Evolutionary conservation across 1,140 invertebrate species (phyloP), one percentile per base, ranked within the genome.

Genomic region (Stenopsyche tienmushanensis): DNA sequence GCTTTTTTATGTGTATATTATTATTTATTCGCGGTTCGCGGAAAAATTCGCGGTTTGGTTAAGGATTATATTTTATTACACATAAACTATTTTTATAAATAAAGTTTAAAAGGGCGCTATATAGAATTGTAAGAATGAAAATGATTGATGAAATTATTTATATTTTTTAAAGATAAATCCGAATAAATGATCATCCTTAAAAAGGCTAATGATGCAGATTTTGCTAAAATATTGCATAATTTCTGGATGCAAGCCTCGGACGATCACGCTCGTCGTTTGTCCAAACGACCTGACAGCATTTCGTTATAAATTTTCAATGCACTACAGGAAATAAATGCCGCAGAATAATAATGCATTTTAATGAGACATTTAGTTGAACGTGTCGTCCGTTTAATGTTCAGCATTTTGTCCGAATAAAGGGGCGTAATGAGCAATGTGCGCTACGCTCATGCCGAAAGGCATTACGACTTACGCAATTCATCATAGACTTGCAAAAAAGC

Each of bases 331-430:
- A 65, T 60, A 53, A 52, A 60, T 53, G 64, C 45, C 54, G 47
- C 64, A 58, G 55, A 65, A 65, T 60, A 60, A 65, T 65, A 60
- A 65, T 60, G 64, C 55, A 60, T 65, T 65, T 65, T 65, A 65
- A 65, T 65, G 44, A 65, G 64, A 65, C 64, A 60, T 65, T 57
- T 34, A 29, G 62, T 26, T 23, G 44, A 47, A 58, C 63, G 47
- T 45, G 60, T 52, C 57, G 57, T 34, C 42, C 44, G 44, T 60
- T 60, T 60, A 60, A 60, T 60, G 57, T 47, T 47, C 29, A 21
- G 10, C 10, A 15, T 47, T n/a, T 20, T 47, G 44, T 18, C 23
- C 23, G 21, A 60, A 60, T 25, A 23, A 24, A 54, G 18, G 42
- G 53, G 1, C 42, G 42, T 60, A 60, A 60, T 34, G 57, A 60